Evolutionary conservation across 1,140 invertebrate species (phyloP).

Genomic region (Phymorhynchus buccinoides): DNA sequence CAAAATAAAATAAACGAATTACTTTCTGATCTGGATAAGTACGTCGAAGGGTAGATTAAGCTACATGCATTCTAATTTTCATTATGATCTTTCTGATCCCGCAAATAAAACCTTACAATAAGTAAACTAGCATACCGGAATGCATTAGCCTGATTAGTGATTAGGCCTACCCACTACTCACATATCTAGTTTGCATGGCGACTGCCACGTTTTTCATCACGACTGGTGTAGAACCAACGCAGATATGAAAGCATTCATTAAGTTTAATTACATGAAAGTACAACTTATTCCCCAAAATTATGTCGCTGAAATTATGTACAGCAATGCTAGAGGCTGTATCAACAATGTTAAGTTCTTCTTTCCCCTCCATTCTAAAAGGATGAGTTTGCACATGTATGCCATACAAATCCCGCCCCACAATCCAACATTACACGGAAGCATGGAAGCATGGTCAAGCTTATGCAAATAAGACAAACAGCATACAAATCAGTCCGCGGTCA

Average conservation of each 20-base stretch:
- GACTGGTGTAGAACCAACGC: slow-evolving; percentile 27
- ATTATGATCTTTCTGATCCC: too few relatives aligned
- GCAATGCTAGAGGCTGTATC: neutral
- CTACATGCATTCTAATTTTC: too few relatives aligned
- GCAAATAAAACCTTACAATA: too few relatives aligned
- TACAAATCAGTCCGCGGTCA: slow-evolving; percentile 2
- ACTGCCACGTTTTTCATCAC: slow-evolving; percentile 35
- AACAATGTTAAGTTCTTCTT: neutral
- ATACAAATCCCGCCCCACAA: neutral
- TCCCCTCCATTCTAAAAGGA: neutral
- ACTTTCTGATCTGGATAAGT: too few relatives aligned
- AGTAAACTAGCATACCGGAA: too few relatives aligned
- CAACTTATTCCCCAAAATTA: slow-evolving; percentile 27
- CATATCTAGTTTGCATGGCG: slow-evolving; percentile 36
- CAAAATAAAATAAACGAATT: too few relatives aligned
- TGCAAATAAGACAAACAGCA: neutral
- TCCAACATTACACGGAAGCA: neutral
- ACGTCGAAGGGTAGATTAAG: too few relatives aligned
- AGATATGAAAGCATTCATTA: slow-evolving; percentile 30
- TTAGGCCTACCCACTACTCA: neutral
- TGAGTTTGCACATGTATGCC: neutral
- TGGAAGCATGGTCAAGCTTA: neutral
- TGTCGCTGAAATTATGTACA: slow-evolving; percentile 25
- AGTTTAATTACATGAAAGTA: slow-evolving; percentile 39
- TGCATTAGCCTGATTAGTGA: neutral